Evolutionary conservation across 2,888 invertebrate species (phyloP), one percentile per base, ranked within the genome.

Genomic region (Agrypnus murinus): DNA sequence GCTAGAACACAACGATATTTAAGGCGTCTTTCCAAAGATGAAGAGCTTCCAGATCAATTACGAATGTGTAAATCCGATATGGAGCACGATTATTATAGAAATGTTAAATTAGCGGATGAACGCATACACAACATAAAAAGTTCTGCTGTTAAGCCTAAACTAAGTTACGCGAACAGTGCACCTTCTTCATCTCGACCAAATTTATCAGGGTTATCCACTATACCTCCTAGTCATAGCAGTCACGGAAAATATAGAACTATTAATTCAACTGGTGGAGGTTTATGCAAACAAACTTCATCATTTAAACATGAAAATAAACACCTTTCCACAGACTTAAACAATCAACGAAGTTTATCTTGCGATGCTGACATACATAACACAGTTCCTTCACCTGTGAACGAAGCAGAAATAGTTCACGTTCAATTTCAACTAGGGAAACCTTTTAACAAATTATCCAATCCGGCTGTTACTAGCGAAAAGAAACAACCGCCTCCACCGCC

Each of bases 1-100:
- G 94, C 94, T 0, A 88, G 95, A 77, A 95, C 94, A 62, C 95
- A 95, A 82, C 88, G 95, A 64, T 94, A 94, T 80, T 91, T 93
- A 65, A 93, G 93, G 80, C 88, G 95, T 64, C 84, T 93, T 75
- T 93, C 92, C 10, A 88, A 91, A 68, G 93, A 93, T 75, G 92
- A 92, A 38, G 92, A 92, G 80, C 86, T 86, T 71, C 87, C 87
- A 79, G 90, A 90, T 71, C 78, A 80, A 50, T 80, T 80, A 19
- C 78, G 80, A 72, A 53, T 80, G 32, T 81, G 80, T 3, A 84
- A 83, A 74, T 83, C 82, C 0, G 84, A 84, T 65, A 80, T 78
- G 0, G 84, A 85, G 70, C 79, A 78, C 55, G 74, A 77, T 32
- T 67, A 53, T 45, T 12, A 38, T 10, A 55, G 25, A 32, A 25